These are phyloP conservation scores for Nestor notabilis DNA, from an alignment of 2,113 vertebrate species.

Conservation along the genomic window DNA sequence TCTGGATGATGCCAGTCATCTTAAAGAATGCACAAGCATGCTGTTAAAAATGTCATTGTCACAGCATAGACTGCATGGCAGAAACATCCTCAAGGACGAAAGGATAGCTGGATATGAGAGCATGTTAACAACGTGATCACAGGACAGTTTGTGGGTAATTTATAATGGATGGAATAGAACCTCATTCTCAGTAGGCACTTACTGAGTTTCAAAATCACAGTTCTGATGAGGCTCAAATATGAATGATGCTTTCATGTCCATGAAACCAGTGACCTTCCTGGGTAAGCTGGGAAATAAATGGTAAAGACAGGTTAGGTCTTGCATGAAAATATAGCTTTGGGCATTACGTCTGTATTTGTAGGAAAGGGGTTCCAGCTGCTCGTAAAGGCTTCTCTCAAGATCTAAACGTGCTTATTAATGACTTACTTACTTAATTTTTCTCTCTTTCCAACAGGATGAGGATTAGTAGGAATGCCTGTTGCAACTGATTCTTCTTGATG, in stretches of 20 bases:
- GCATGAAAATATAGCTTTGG: not conserved
- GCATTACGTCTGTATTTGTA: not conserved
- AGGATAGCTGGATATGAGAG: not conserved
- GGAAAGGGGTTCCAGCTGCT: not conserved
- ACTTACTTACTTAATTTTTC: not conserved
- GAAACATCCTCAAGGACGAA: not conserved
- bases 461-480: not conserved
- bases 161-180: not conserved
- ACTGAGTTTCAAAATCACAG: not conserved
- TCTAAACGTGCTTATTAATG: not conserved
- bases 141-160: not conserved
- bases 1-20: not conserved
- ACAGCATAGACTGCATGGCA: not conserved
- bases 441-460: not conserved
- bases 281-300: not conserved
- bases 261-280: not conserved
- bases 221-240: not conserved
- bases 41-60: not conserved
- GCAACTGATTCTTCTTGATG: not conserved
- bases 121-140: rapidly evolving
- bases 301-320: not conserved
- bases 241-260: not conserved
- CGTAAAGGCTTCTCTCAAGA: not conserved
- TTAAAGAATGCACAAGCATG: not conserved
- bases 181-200: not conserved